Percentiles rank a stretch among this genome's conserved stretches.
These are phyloP conservation scores for Drosophila guanche DNA, from an alignment of 1,140 invertebrate genomes.

Conservation along the genomic window DNA sequence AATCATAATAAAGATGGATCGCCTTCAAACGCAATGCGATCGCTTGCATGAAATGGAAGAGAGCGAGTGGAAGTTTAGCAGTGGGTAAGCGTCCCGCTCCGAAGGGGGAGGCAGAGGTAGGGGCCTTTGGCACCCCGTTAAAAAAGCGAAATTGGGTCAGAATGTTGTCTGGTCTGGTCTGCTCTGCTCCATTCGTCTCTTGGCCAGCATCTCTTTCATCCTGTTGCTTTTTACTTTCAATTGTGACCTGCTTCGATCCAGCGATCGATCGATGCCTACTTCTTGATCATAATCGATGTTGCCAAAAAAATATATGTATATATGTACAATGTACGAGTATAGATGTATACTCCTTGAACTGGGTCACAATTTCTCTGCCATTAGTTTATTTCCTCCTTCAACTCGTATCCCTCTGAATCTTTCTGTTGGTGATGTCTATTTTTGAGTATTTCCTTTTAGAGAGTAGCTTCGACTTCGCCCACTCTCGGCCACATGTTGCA, in stretches of 20 bases:
- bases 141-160: constrained; percentile 75
- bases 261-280: constrained; percentile 57
- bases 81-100: not conserved
- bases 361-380: constrained; percentile 67
- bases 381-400: constrained; percentile 30
- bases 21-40: constrained; percentile 56
- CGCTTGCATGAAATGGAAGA: constrained; percentile 38
- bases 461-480: constrained; percentile 58
- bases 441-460: constrained; percentile 56
- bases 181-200: not conserved
- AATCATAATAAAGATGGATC: constrained; percentile 77
- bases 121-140: constrained; percentile 81
- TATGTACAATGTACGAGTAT: constrained; percentile 23
- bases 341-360: constrained; percentile 43
- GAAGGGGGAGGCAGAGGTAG: not conserved
- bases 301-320: constrained; percentile 62
- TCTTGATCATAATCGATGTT: constrained; percentile 79
- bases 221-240: constrained; percentile 77
- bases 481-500: constrained; percentile 74
- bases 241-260: constrained; percentile 75
- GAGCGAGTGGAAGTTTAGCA: constrained; percentile 37
- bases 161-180: constrained; percentile 29
- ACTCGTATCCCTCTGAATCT: constrained; percentile 9
- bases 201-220: constrained; percentile 42
- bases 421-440: constrained; percentile 70